Evolutionary conservation across 1,140 invertebrate species (phyloP).

Genomic region (Nasonia longicornis): DNA sequence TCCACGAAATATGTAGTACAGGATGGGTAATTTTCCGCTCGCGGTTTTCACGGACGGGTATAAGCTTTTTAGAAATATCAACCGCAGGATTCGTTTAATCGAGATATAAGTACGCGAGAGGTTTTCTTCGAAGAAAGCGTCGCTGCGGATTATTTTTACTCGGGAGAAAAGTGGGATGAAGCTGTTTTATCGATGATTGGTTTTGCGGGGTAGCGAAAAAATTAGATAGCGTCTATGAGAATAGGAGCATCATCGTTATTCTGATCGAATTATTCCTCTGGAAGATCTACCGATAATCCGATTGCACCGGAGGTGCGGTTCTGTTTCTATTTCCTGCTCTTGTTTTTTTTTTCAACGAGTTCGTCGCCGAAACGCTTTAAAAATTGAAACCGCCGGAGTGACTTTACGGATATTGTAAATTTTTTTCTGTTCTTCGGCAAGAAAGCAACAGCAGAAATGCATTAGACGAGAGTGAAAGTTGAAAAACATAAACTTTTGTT

Average conservation of each 20-base stretch:
- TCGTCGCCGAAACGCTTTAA: background rate
- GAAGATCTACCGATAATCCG: too few relatives aligned
- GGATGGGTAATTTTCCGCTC: slow-evolving; percentile 23
- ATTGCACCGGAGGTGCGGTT: too few relatives aligned
- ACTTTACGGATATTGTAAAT: background rate
- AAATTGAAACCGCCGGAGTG: background rate
- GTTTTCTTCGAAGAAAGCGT: background rate
- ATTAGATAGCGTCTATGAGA: too few relatives aligned
- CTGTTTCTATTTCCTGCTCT: too few relatives aligned
- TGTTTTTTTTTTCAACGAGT: background rate
- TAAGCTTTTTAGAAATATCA: slow-evolving; percentile 9
- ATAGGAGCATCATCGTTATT: too few relatives aligned
- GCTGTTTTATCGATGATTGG: too few relatives aligned
- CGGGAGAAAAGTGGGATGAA: background rate
- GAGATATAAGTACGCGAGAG: background rate
- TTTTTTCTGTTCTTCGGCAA: background rate
- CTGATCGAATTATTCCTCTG: too few relatives aligned
- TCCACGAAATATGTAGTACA: background rate
- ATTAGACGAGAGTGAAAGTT: background rate
- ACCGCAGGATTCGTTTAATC: slow-evolving; percentile 19
- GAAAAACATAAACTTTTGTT: background rate
- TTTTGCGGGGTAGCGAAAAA: too few relatives aligned
- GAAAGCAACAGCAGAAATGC: background rate
- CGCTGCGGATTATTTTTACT: background rate
- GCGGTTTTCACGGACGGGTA: background rate